Evolutionary conservation across 2,113 vertebrate genomes (phyloP), one percentile per base, ranked within the genome.

Genomic region (Ptilorrhoa leucosticta): DNA sequence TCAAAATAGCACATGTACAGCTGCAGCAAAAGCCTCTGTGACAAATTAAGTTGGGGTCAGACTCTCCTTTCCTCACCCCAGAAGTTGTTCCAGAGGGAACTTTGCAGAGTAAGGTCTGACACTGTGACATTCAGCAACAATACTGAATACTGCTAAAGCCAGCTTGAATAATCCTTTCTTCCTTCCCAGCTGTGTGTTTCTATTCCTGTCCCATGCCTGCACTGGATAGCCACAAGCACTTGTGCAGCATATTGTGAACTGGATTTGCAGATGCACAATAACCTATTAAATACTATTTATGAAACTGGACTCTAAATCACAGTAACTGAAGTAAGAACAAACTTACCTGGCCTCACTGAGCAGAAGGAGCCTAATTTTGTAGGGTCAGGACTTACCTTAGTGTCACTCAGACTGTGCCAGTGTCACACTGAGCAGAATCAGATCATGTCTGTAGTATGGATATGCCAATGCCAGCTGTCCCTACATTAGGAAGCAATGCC

Each of bases 151-250:
- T 91, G 80, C 86, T 77, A 90, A 92, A 78, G 33, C 79, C 94
- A 81, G 80, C 76, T 84, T n/a, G 75, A 92, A 96, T 63, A 70
- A 94, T 54, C 68, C 54, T 93, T 93, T 81, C 86, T 83, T 92
- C 68, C 85, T 95, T 69, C 76, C 94, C 93, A 96, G 94, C 96
- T 95, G 91, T 50, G 68, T 66, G 91, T 93, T 97, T 93, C 96
- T 95, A 93, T 96, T 95, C 95, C 83, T 91, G 91, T 72, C n/a
- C 76, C 42, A 11, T 22, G 92, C 80, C 87, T 51, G 76, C n/a
- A 10, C 63, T 75, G 47, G 2, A 63, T 31, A 50, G 95, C 83
- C 89, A 95, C 83, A 39, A 94, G 89, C 83, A 24, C 47, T 87
- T 69, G 70, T 70, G 39, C 92, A 96, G 70, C 64, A 40, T 58